Conservation (phyloP, 2,113 vertebrate species). For the Dunckerocampus dactyliophorus region DNA sequence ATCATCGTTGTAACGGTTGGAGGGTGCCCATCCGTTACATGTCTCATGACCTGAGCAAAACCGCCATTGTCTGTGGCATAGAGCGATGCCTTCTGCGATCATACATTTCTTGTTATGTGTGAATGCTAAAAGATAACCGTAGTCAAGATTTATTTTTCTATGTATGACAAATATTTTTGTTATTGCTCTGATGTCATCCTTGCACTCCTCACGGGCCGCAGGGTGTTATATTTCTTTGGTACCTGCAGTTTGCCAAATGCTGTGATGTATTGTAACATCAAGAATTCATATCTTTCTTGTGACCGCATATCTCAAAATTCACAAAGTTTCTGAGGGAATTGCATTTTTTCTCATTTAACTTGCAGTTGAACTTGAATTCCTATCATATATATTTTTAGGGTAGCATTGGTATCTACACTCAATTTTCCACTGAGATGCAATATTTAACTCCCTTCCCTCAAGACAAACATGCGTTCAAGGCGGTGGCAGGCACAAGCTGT, state of each 20-base stretch:
- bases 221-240: not conserved
- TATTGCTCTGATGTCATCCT: not conserved
- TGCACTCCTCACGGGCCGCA: not conserved
- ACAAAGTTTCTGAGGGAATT: not conserved
- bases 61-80: no score
- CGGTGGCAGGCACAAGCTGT: conserved; percentile 2
- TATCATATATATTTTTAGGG: not conserved
- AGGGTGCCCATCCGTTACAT: no score
- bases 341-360: not conserved
- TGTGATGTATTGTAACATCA: not conserved
- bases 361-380: not conserved
- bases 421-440: conserved; percentile 12
- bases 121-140: no score
- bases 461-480: conserved; percentile 14
- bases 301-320: not conserved
- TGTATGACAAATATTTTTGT: no score
- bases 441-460: conserved; percentile 2
- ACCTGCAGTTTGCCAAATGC: not conserved
- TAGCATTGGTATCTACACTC: not conserved
- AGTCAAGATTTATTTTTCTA: no score
- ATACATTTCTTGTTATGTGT: no score
- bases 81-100: no score
- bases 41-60: no score
- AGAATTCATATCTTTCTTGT: not conserved
- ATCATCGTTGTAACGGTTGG: no score